Evolutionary conservation across 2,113 vertebrate species (phyloP).

Genomic region (Chionis minor): DNA sequence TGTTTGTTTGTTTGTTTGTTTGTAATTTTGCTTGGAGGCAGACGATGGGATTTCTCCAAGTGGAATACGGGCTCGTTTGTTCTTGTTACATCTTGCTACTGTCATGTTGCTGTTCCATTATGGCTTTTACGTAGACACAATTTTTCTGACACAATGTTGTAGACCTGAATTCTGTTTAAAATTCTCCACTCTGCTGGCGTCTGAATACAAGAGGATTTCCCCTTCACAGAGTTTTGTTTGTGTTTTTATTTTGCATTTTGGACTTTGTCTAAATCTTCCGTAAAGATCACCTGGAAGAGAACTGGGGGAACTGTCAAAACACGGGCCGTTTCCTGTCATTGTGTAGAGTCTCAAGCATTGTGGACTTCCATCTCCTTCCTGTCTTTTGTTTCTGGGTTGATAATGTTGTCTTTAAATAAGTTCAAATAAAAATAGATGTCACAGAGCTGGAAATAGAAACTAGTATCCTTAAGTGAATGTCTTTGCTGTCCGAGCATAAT

Average conservation of each 20-base stretch:
- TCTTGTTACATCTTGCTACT: background rate
- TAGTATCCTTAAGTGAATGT: slow-evolving; percentile 5
- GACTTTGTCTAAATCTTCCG: background rate
- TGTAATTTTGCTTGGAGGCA: background rate
- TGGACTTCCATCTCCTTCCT: slow-evolving; percentile 58
- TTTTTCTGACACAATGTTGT: background rate
- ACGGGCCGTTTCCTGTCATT: slow-evolving; percentile 25
- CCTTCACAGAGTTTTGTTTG: background rate
- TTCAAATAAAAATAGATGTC: slow-evolving; percentile 53
- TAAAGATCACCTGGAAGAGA: slow-evolving; percentile 22
- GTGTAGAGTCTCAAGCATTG: slow-evolving; percentile 1
- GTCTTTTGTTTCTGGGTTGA: slow-evolving; percentile 41
- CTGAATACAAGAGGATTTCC: slow-evolving; percentile 38
- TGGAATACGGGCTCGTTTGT: background rate
- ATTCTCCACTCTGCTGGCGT: background rate
- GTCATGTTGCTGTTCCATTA: background rate
- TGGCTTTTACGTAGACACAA: background rate
- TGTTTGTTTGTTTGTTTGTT: background rate
- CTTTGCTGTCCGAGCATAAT: background rate
- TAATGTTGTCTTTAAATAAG: slow-evolving; percentile 43
- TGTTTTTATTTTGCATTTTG: slow-evolving; percentile 39
- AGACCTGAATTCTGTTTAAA: background rate
- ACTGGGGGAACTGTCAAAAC: slow-evolving; percentile 43
- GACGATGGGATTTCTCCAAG: background rate
- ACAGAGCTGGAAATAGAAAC: slow-evolving; percentile 42